A percentile compares a stretch with the other conserved stretches of the same genome.
Conservation (phyloP, 2,113 vertebrate species). For the Leucopsar rothschildi region DNA sequence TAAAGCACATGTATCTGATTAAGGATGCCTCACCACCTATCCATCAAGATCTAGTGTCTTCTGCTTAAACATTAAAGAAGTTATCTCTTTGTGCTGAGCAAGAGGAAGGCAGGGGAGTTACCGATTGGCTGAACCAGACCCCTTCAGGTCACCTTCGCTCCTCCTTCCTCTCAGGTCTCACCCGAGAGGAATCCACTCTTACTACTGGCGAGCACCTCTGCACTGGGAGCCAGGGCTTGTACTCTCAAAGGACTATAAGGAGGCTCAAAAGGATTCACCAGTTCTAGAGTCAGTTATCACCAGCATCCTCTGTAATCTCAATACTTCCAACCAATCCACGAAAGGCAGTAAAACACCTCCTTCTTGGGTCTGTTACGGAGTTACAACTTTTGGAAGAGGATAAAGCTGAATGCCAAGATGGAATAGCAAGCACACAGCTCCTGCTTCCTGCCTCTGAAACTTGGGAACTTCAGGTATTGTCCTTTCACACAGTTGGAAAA, state of each 20-base stretch:
- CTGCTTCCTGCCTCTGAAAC: background rate
- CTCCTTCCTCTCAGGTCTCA: background rate
- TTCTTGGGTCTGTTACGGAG: background rate
- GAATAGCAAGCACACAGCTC: background rate
- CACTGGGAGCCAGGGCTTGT: background rate
- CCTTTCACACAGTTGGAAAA: background rate
- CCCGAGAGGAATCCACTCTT: background rate
- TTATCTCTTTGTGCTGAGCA: background rate
- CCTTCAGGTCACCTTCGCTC: slow-evolving; percentile 10
- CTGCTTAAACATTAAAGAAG: slow-evolving; percentile 6
- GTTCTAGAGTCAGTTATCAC: background rate
- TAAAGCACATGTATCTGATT: background rate
- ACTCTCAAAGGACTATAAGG: background rate
- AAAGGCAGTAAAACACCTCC: background rate
- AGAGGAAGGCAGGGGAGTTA: background rate
- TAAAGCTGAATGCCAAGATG: background rate
- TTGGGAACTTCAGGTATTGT: background rate
- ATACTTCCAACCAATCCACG: background rate
- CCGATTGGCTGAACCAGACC: slow-evolving; percentile 32
- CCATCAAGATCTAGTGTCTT: background rate
- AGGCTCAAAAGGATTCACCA: background rate
- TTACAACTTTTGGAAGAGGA: background rate
- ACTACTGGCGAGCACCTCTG: background rate
- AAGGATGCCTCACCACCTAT: background rate
- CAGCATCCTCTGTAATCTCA: background rate